Evolutionary conservation across 1,140 invertebrate genomes (phyloP).

Genomic region (Brachionus sp.): DNA sequence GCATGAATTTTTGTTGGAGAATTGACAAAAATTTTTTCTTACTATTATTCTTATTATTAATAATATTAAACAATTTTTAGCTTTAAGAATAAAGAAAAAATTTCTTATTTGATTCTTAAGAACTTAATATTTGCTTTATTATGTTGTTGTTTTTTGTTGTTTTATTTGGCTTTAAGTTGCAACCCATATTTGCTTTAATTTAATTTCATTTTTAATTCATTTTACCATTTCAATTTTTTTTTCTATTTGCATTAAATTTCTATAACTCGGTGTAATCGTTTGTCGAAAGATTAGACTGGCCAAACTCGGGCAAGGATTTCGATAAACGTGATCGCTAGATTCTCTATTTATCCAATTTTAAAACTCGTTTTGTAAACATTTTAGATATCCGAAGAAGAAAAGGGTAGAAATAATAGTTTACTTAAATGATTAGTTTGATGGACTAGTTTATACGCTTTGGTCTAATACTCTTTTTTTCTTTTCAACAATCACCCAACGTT

Average conservation of each 20-base stretch:
- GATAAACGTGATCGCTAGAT: neutral
- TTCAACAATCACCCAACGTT: neutral
- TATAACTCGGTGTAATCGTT: neutral
- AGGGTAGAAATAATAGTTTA: slow-evolving; percentile 9
- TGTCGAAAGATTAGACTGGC: neutral
- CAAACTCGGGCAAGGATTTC: neutral
- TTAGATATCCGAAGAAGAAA: slow-evolving; percentile 12
- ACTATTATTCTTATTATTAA: neutral
- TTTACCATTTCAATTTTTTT: neutral
- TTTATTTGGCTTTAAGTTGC: slow-evolving; percentile 16
- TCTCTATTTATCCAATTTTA: neutral
- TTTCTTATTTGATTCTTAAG: slow-evolving; percentile 17
- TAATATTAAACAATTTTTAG: neutral
- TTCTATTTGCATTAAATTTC: neutral
- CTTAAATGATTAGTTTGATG: slow-evolving; percentile 42
- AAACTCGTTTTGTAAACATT: slow-evolving; percentile 16
- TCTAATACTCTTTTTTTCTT: slow-evolving; percentile 4
- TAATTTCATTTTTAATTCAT: slow-evolving; percentile 25
- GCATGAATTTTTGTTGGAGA: neutral
- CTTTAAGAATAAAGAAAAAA: neutral
- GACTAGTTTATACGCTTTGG: slow-evolving; percentile 35
- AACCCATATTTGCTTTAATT: slow-evolving; percentile 39
- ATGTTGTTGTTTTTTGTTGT: slow-evolving; percentile 17
- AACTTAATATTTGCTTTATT: slow-evolving; percentile 30
- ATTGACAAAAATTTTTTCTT: neutral